Conservation (phyloP, 2,113 vertebrate genomes). For the Phoenicopterus ruber region DNA sequence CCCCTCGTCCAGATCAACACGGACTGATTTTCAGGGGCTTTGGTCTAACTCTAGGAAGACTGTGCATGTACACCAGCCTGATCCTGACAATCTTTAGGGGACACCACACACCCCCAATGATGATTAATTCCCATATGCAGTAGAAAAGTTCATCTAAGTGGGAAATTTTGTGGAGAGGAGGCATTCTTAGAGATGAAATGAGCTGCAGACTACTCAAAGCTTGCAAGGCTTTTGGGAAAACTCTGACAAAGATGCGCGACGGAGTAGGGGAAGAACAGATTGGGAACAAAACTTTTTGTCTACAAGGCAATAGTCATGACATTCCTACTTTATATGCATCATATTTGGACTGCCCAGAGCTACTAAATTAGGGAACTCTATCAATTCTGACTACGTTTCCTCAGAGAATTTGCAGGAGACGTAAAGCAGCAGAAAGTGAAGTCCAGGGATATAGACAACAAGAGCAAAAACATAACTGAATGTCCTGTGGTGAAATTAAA, state of each 20-base stretch:
- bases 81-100: not conserved
- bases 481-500: not conserved
- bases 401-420: not conserved
- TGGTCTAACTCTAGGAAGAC: not conserved
- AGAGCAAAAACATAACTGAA: not conserved
- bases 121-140: not conserved
- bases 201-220: not conserved
- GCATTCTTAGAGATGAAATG: not conserved
- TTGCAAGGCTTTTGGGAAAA: not conserved
- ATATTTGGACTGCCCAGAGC: not conserved
- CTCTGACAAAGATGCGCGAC: not conserved
- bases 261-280: not conserved
- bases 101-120: not conserved
- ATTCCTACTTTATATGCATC: not conserved
- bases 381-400: not conserved
- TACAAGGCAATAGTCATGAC: not conserved
- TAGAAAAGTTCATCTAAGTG: not conserved
- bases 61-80: not conserved
- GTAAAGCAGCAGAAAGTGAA: not conserved
- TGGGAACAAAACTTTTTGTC: not conserved
- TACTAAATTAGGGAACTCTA: not conserved
- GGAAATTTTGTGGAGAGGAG: not conserved
- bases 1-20: too few relatives aligned
- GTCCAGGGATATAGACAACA: not conserved
- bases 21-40: not conserved